Conservation (phyloP, 1,140 invertebrate genomes). For the Oedothorax gibbosus region DNA sequence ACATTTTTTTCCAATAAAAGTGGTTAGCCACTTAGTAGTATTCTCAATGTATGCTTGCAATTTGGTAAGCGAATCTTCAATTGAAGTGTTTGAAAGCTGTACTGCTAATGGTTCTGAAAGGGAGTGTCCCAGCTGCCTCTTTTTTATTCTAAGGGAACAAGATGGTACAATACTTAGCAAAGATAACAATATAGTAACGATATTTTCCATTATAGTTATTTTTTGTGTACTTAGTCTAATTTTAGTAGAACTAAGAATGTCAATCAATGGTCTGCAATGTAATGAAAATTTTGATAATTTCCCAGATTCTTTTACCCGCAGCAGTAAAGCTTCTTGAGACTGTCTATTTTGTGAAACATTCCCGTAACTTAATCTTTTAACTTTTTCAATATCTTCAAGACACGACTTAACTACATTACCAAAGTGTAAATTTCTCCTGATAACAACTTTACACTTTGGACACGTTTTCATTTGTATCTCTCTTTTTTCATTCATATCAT, state of each 20-base stretch:
- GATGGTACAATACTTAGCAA: not conserved
- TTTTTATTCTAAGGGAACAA: not conserved
- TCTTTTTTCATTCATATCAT: slow-evolving; percentile 58
- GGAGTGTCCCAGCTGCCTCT: not conserved
- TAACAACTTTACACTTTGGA: slow-evolving; percentile 76
- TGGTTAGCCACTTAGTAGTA: slow-evolving; percentile 29
- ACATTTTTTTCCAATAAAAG: slow-evolving; percentile 17
- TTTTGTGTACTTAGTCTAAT: slow-evolving; percentile 21
- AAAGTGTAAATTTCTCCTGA: slow-evolving; percentile 74
- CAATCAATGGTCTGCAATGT: not conserved
- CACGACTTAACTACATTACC: slow-evolving; percentile 73
- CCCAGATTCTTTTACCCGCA: not conserved
- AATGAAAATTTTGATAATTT: not conserved
- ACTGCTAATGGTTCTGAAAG: not conserved
- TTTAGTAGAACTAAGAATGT: not conserved
- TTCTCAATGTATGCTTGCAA: slow-evolving; percentile 11
- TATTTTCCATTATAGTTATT: slow-evolving; percentile 45
- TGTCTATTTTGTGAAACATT: not conserved
- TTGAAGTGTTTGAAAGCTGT: not conserved
- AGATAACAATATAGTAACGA: not conserved
- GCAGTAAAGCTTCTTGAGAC: not conserved
- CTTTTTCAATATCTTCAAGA: slow-evolving; percentile 72
- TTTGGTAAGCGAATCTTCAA: not conserved
- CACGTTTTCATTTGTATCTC: slow-evolving; percentile 74
- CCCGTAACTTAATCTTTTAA: slow-evolving; percentile 70